Base-by-base conservation (phyloP, 1,140 invertebrate genomes). In the Drosophila sturtevanti region DNA sequence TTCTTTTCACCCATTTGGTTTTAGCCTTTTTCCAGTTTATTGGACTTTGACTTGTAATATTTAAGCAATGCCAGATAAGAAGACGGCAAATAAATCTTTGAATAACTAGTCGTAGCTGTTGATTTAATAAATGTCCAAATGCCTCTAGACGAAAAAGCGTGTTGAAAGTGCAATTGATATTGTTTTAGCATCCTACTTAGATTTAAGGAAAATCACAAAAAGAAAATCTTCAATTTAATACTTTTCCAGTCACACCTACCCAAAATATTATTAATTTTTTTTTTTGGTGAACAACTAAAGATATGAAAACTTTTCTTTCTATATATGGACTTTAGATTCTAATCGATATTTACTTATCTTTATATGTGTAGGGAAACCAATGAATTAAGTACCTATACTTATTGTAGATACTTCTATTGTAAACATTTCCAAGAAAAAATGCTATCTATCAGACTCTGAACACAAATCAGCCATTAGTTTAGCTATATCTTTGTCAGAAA, bases 31-130 rank as follows among this genome's bases (percentile, higher is more conserved):
- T 66, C 52, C 22, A 24, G 2, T 63, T 65, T 59, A 81, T 66
- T 70, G 74, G 69, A 81, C 74, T 78, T 78, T 82, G 79, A 77
- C 68, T 77, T 73, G 52, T 71, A 78, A 81, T 73, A 81, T 81
- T 81, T 81, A 64, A 66, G 77, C 69, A 76, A 79, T 75, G 77
- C 63, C 12, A 22, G 24, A 18, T 14, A 10, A 37, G 2, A 37
- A 24, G 58, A 44, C 11, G 21, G 68, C 48, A 68, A 44, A 44
- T 44, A 44, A 62, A 56, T 68, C 71, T 62, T 76, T 4, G 66
- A 59, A 38, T 44, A 77, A 60, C 60, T 70, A 66, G 62, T 72
- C 27, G n/a, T 12, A 63, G 62, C 31, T 79, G 71, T 75, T 66
- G 62, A 71, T 79, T 71, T 67, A 75, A 75, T 75, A 79, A 69